These are phyloP conservation scores for Paedocypris sp. DNA, from an alignment of 2,113 vertebrate genomes.

Conservation along the genomic window DNA sequence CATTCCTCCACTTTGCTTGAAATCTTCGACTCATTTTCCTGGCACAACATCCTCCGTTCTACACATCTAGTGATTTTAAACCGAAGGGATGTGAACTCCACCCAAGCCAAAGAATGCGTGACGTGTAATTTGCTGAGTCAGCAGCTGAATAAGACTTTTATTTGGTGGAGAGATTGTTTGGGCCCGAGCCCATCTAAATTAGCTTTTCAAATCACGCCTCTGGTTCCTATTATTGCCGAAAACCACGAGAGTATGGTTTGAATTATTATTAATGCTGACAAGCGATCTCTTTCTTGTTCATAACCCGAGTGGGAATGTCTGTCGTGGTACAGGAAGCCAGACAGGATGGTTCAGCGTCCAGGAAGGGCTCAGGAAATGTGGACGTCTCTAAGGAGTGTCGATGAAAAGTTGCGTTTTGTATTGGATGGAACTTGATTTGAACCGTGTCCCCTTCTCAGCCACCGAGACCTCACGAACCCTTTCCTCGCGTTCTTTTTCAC, in stretches of 20 bases:
- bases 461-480: not conserved
- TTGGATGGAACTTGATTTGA: constrained; percentile 12
- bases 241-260: too few relatives aligned
- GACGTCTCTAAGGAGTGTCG: constrained; percentile 30
- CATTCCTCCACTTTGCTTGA: not conserved
- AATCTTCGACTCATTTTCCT: not conserved
- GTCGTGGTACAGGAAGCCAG: constrained; percentile 21
- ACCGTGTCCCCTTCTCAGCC: not conserved
- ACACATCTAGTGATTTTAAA: not conserved
- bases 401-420: constrained; percentile 39
- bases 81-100: not conserved
- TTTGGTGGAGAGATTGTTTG: not conserved
- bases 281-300: too few relatives aligned
- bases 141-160: not conserved
- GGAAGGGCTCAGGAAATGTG: constrained; percentile 40
- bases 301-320: not conserved
- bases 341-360: constrained; percentile 36
- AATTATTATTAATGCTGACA: too few relatives aligned
- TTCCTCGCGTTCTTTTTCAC: not conserved
- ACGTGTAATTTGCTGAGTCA: not conserved
- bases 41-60: not conserved
- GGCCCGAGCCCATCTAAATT: not conserved
- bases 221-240: not conserved
- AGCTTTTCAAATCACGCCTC: not conserved
- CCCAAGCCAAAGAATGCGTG: not conserved